Percentiles rank a stretch among this genome's conserved stretches.
Conservation (phyloP, 2,797 vertebrate genomes). For the Muscicapa comitata region DNA sequence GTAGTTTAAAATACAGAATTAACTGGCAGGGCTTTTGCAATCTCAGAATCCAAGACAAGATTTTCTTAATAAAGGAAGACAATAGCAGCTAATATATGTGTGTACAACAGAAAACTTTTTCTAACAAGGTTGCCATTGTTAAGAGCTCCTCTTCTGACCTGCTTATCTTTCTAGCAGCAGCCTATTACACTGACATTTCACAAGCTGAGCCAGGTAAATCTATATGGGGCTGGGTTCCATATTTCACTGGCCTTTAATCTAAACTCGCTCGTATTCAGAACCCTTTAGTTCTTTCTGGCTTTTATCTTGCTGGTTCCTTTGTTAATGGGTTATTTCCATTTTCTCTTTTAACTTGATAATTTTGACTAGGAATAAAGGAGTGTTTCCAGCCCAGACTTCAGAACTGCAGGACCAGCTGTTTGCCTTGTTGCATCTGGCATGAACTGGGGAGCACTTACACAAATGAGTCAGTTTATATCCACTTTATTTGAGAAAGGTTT, state of each 20-base stretch:
- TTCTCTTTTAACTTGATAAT: not conserved
- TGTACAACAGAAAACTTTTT: not conserved
- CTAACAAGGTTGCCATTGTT: slow-evolving; percentile 7
- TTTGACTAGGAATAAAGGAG: not conserved
- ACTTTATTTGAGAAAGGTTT: not conserved
- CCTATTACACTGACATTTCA: not conserved
- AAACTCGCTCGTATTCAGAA: not conserved
- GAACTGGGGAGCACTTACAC: not conserved
- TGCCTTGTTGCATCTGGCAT: not conserved
- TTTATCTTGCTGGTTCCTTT: slow-evolving; percentile 12
- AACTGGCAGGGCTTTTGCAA: not conserved
- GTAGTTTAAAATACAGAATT: not conserved
- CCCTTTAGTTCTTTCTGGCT: not conserved
- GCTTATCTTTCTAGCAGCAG: not conserved
- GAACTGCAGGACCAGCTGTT: not conserved
- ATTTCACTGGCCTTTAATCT: slow-evolving; percentile 9
- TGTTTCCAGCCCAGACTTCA: not conserved
- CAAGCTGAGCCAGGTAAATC: not conserved
- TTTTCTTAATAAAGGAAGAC: not conserved
- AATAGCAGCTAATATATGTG: not conserved
- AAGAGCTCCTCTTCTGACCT: not conserved
- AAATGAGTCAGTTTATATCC: not conserved
- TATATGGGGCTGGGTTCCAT: not conserved
- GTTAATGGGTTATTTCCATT: not conserved
- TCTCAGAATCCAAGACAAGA: not conserved